Evolutionary conservation across 2,888 invertebrate genomes (phyloP), one percentile per base, ranked within the genome.

Genomic region (Ditula angustiorana): DNA sequence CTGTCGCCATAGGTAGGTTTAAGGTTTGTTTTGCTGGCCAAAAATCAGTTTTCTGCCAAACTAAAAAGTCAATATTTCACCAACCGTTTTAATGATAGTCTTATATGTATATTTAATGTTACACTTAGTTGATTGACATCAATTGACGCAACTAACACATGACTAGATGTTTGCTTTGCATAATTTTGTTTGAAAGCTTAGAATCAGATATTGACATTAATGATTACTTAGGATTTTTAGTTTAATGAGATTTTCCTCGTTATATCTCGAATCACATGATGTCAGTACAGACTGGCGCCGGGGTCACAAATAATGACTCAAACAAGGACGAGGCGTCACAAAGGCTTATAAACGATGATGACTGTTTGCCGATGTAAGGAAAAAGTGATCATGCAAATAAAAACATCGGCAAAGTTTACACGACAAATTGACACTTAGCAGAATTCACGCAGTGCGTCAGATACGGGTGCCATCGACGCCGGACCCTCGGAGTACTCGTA

Each of bases 261-360:
- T 62, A 35, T 23, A 57, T 55, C 28, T 41, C 62, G 57, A 58
- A 67, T 71, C 69, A 69, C 71, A n/a, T n/a, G n/a, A n/a, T 73
- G 77, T 78, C 72, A 75, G 35, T 7, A 37, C 76, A 77, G 77
- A 81, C 79, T 78, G 78, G 76, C 80, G 82, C 79, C 75, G 74
- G 73, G 74, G 73, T 78, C 72, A 68, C 82, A 77, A 77, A 76
- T 75, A 74, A 76, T 90, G 91, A 91, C 77, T 90, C 91, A 90
- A 82, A 68, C 79, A 87, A 67, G 76, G 78, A 75, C 76, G 75
- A 71, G 78, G 35, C 53, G 77, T 81, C 84, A 89, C 88, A 90
- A 90, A 90, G 86, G 79, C 81, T 86, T 79, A 83, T 85, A 81
- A 81, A 78, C 78, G 81, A 90, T 88, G 81, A 90, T 88, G 79